Conservation (phyloP, 2,888 invertebrate species). For the Pristionchus exspectatus region DNA sequence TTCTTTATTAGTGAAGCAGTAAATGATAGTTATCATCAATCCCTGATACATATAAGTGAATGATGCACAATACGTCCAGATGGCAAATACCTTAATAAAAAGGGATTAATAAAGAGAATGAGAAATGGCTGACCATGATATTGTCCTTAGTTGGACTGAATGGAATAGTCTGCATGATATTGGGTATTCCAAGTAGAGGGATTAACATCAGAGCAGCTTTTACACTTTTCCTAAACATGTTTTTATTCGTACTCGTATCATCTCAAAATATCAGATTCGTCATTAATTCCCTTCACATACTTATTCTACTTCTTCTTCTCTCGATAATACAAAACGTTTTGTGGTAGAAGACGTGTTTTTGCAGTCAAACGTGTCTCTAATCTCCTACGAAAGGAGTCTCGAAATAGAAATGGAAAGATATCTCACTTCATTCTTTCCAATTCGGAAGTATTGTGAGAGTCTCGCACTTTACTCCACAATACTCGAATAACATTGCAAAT, state of each 20-base stretch:
- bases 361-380: not conserved
- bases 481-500: conserved; percentile 81
- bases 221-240: conserved; percentile 80
- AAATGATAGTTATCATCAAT: conserved; percentile 81
- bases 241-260: conserved; percentile 23
- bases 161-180: conserved; percentile 81
- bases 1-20: conserved; percentile 82
- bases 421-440: conserved; percentile 81
- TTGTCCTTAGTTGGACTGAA: conserved; percentile 79
- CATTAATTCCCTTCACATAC: not conserved
- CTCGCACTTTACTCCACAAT: conserved; percentile 80
- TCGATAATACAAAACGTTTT: not conserved
- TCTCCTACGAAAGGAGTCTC: not conserved
- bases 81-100: conserved; percentile 76
- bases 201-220: conserved; percentile 82
- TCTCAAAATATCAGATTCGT: not conserved
- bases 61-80: conserved; percentile 80
- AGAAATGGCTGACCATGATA: conserved; percentile 68
- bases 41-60: conserved; percentile 82
- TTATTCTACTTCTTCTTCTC: conserved; percentile 15
- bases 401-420: not conserved
- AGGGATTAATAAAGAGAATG: not conserved
- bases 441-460: conserved; percentile 80
- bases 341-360: not conserved
- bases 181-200: conserved; percentile 81